Base-by-base conservation (phyloP, 2,797 vertebrate species). In the Sebastes baramenuke region DNA sequence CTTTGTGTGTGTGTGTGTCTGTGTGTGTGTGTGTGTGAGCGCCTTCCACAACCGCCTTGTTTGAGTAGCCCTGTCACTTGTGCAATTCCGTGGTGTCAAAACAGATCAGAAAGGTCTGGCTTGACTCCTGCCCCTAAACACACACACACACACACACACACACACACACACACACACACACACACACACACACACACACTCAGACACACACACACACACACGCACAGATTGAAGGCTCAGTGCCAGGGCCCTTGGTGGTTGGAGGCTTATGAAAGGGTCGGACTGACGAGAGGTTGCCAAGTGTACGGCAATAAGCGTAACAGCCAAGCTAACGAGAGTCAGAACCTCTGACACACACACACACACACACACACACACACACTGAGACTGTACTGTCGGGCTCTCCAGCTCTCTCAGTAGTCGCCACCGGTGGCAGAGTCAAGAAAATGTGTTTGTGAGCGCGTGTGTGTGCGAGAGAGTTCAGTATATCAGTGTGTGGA, bases 41-140 rank as follows among this genome's bases (percentile, higher is more conserved):
- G 49, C 71, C 80, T 84, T 88, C 91, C 72, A 81, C 85, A 65
- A 81, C 89, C 72, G 68, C 92, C 91, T 93, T 95, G 93, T 95
- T 94, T 95, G 94, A 95, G 94, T 93, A 90, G 92, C 89, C 90
- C 90, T 94, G 95, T 96, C 95, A 94, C 92, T 95, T 93, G 91
- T 93, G 93, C 94, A 95, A 95, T 94, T 94, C 90, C 64, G 87
- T 92, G 87, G 87, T 95, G 95, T 95, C 95, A 96, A 96, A 95
- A 95, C 95, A 95, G 93, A 94, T 96, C 94, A 95, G 88, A 94
- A 93, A 93, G 94, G 87, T 88, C 90, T 94, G 89, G 91, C 92
- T 92, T 92, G 92, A 94, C 94, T 94, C 90, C 90, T 91, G 90
- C 91, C 89, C 92, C 79, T 84, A 75, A 84, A 88, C 14, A 87